Evolutionary conservation across 2,888 invertebrate genomes (phyloP).

Genomic region (Sisyra terminalis): DNA sequence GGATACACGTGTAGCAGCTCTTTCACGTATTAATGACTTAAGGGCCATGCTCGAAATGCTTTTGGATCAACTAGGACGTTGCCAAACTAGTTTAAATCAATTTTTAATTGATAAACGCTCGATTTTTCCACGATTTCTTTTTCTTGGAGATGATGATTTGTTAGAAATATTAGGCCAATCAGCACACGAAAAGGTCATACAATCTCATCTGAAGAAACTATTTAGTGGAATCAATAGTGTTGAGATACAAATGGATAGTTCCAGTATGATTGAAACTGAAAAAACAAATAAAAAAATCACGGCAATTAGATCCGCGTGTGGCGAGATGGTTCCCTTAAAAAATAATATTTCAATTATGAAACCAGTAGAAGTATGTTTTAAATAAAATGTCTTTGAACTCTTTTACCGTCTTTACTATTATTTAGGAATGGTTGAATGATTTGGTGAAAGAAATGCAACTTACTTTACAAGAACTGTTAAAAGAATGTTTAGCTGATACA

Average conservation of each 20-base stretch:
- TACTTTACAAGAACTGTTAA: slow-evolving; percentile 53
- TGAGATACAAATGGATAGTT: slow-evolving; percentile 36
- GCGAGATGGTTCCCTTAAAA: slow-evolving; percentile 51
- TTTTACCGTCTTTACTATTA: slow-evolving; percentile 9
- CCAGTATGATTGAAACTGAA: slow-evolving; percentile 28
- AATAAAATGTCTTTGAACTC: background rate
- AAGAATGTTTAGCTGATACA: slow-evolving; percentile 33
- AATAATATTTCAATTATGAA: slow-evolving; percentile 52
- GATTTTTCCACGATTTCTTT: slow-evolving; percentile 89
- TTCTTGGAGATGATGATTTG: slow-evolving; percentile 94
- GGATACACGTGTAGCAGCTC: slow-evolving; percentile 65
- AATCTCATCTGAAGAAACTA: slow-evolving; percentile 87
- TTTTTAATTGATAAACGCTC: slow-evolving; percentile 90
- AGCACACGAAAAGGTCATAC: slow-evolving; percentile 75
- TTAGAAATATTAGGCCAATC: slow-evolving; percentile 90
- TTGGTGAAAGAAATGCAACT: slow-evolving; percentile 70
- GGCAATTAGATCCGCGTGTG: slow-evolving; percentile 59
- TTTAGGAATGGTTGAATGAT: slow-evolving; percentile 56
- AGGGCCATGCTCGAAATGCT: slow-evolving; percentile 60
- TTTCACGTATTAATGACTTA: slow-evolving; percentile 51
- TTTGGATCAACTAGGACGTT: slow-evolving; percentile 74
- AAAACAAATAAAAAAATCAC: slow-evolving; percentile 37
- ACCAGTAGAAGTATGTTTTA: slow-evolving; percentile 50
- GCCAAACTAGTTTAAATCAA: slow-evolving; percentile 87
- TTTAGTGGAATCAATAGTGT: slow-evolving; percentile 82